Percentiles rank a stretch among this genome's conserved stretches.
Conservation (phyloP, 2,888 invertebrate species). For the Lycaena phlaeas region DNA sequence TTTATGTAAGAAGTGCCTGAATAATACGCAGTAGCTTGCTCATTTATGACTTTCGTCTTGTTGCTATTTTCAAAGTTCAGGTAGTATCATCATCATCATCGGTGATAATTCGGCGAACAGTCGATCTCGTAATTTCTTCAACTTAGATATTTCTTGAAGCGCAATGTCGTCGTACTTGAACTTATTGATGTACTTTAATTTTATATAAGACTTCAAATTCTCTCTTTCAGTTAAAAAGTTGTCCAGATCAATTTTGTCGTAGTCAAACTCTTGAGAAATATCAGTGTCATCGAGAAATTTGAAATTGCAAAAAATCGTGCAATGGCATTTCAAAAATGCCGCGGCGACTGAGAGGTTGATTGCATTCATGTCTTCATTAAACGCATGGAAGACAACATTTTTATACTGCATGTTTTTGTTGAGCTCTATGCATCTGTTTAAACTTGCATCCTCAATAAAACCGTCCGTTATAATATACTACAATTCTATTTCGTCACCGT, state of each 20-base stretch:
- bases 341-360: constrained; percentile 28
- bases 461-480: constrained; percentile 32
- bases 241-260: constrained; percentile 24
- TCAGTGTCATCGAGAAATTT: constrained; percentile 23
- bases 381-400: constrained; percentile 27
- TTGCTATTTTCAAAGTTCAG: too few relatives aligned
- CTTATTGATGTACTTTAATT: constrained; percentile 27
- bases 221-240: constrained; percentile 29
- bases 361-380: constrained; percentile 11
- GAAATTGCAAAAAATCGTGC: constrained; percentile 26
- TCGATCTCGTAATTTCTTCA: constrained; percentile 25
- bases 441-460: constrained; percentile 11
- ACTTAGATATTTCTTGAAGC: constrained; percentile 28
- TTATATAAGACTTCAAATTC: constrained; percentile 30
- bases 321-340: constrained; percentile 25
- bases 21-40: too few relatives aligned
- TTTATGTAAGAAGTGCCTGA: too few relatives aligned
- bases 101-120: constrained; percentile 22
- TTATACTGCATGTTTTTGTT: constrained; percentile 28
- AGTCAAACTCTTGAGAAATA: constrained; percentile 30
- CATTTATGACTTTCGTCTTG: too few relatives aligned
- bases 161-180: constrained; percentile 19
- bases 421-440: constrained; percentile 17
- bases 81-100: too few relatives aligned
- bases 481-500: constrained; percentile 23